Base-by-base conservation (phyloP, 1,140 invertebrate genomes). In the Copidosoma floridanum region DNA sequence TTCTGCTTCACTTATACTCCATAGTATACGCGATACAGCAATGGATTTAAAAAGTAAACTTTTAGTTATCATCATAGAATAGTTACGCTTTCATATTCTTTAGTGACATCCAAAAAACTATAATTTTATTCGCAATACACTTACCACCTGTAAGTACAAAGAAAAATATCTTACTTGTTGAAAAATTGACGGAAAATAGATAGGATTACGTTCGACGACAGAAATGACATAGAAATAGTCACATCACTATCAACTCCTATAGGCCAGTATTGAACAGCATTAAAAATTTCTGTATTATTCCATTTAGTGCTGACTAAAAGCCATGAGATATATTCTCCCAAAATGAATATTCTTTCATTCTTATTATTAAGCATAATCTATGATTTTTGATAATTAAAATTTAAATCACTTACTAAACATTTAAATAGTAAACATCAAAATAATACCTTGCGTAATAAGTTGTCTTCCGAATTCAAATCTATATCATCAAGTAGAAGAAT, bases 251-350 rank as follows among this genome's bases (percentile, higher is more conserved):
- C 61, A 11, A 63, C 35, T 24, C 67, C 64, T 10, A 57, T 51
- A 6, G 55, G 62, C 18, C 67, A 61, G 2, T 57, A n/a, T 20
- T 48, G 14, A 6, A 65, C 61, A 0, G 57, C 61, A n/a, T 66
- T 59, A 26, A 48, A 48, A 23, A 61, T 61, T 51, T 63, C 29
- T 2, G 46, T 64, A 12, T 35, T 29, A 23, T 57, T 60, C 48
- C 56, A 61, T 23, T 57, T 58, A 11, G 55, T 65, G 40, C 60
- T 59, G 16, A 60, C 12, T 2, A 61, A 2, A 1, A 60, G 44
- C 59, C 59, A 61, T 23, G 63, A 57, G 12, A 14, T 51, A 44
- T 65, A 69, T 38, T 27, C 55, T 2, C 62, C 60, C 26, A 37
- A 65, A 41, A 52, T 55, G 43, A 43, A 24, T 56, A 20, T 14